These are phyloP conservation scores for Elephas maximus DNA, from an alignment of 2,113 vertebrate species.

Conservation along the genomic window DNA sequence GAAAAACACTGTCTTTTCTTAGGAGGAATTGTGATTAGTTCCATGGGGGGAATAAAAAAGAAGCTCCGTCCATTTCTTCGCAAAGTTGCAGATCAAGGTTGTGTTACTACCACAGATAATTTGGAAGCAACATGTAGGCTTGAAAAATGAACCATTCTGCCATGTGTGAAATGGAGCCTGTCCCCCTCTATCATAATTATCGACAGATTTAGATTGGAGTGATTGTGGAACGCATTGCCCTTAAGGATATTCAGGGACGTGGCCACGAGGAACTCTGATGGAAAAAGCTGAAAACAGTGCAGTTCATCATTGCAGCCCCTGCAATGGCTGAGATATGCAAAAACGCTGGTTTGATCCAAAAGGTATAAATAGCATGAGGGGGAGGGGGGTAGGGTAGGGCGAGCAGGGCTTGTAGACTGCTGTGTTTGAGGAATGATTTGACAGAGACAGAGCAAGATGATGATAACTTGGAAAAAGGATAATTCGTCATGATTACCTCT, in stretches of 20 bases:
- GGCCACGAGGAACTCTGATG: conserved; percentile 83
- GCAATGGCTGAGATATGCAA: conserved; percentile 88
- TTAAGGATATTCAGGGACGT: conserved; percentile 87
- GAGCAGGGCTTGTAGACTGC: conserved; percentile 83
- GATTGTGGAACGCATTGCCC: conserved; percentile 84
- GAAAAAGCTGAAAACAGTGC: conserved; percentile 82
- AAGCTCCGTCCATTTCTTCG: conserved; percentile 75
- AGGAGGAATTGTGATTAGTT: conserved; percentile 62
- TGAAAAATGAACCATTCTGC: conserved; percentile 85
- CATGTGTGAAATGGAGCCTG: conserved; percentile 80
- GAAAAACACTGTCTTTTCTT: conserved; percentile 29
- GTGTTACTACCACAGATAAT: conserved; percentile 72
- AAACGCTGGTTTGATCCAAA: conserved; percentile 85
- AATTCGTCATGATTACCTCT: conserved; percentile 90
- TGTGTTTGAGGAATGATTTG: conserved; percentile 90
- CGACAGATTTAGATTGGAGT: conserved; percentile 85
- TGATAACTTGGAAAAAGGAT: conserved; percentile 90
- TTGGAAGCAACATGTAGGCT: conserved; percentile 77
- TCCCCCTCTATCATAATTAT: conserved; percentile 87
- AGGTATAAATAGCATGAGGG: conserved; percentile 86
- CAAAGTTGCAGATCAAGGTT: conserved; percentile 81
- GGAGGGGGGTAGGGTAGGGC: conserved; percentile 59
- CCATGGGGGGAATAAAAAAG: not conserved
- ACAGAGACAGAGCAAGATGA: conserved; percentile 90
- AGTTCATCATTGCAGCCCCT: conserved; percentile 84